Evolutionary conservation across 2,113 vertebrate species (phyloP), one percentile per base, ranked within the genome.

Genomic region (Scomber scombrus): DNA sequence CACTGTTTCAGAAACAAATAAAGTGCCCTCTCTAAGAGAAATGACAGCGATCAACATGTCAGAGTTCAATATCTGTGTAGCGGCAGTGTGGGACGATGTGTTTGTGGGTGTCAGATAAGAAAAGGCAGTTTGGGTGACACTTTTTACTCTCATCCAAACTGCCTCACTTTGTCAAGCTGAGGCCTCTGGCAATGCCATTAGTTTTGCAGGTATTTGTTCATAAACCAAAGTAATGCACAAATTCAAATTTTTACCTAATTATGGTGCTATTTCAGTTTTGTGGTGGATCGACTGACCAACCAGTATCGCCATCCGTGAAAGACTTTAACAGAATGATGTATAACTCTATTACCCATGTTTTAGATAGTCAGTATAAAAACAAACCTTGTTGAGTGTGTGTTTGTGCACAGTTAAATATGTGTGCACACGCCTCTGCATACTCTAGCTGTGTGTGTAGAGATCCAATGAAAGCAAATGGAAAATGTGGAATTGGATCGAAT

Each of bases 121-220:
- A 77, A 83, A 91, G 90, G 89, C 89, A 84, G 81, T 90, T 87
- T 81, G 77, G 85, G 86, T 90, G 87, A 85, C 62, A 81, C 68
- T 86, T 80, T 82, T 81, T 80, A 74, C 61, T 68, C 63, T 68
- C 58, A 26, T 3, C 23, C 23, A 26, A 26, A 26, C 23, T 26
- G 23, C 23, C 23, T 26, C 31, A 34, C 31, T 34, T 5, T 6
- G 31, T 34, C 5, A 0, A 34, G 7, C 7, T 34, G 31, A 34
- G 31, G 31, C 31, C 7, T 5, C 5, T 34, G 31, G 31, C 5
- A 34, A 34, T 7, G 7, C 31, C 31, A 34, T 34, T 34, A 1
- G 31, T 34, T 34, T 34, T 5, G 31, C 31, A 34, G 31, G 31
- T 34, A 34, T 34, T 34, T 34, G 31, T 4, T 34, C 31, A 34